Percentiles rank a stretch among this genome's conserved stretches.
These are phyloP conservation scores for Tetranychus urticae DNA, from an alignment of 1,140 invertebrate species.

Conservation along the genomic window DNA sequence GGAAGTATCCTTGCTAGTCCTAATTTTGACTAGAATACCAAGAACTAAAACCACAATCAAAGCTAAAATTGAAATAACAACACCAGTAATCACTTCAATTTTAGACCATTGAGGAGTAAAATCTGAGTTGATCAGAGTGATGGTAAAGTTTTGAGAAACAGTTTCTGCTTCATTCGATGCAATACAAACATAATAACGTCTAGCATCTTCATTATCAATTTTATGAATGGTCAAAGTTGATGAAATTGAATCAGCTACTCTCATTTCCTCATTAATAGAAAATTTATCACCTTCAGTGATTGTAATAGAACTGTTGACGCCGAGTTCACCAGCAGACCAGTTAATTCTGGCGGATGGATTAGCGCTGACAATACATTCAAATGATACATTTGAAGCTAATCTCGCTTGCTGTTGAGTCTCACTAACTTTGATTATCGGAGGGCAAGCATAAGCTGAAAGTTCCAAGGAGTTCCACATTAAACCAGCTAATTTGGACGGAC, in stretches of 20 bases:
- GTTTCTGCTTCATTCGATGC: conserved; percentile 50
- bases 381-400: conserved; percentile 38
- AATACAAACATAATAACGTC: conserved; percentile 40
- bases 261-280: conserved; percentile 23
- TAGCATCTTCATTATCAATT: conserved; percentile 34
- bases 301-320: conserved; percentile 12
- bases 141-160: conserved; percentile 38
- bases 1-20: too few species aligned
- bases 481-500: conserved; percentile 31
- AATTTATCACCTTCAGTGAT: conserved; percentile 25
- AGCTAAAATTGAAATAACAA: too few species aligned
- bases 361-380: conserved; percentile 41
- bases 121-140: conserved; percentile 32
- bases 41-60: too few species aligned
- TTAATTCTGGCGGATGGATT: conserved; percentile 17
- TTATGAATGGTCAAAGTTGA: conserved; percentile 43
- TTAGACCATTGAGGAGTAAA: conserved; percentile 16
- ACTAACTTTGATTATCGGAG: conserved; percentile 24
- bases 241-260: conserved; percentile 13
- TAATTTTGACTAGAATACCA: too few species aligned
- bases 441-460: conserved; percentile 52
- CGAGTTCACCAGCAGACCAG: conserved; percentile 22
- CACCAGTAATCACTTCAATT: conserved; percentile 8
- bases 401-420: conserved; percentile 23
- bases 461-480: conserved; percentile 45